A percentile compares a stretch with the other conserved stretches of the same genome.
Conservation (phyloP, 2,888 invertebrate genomes). For the Resseliella maxima region DNA sequence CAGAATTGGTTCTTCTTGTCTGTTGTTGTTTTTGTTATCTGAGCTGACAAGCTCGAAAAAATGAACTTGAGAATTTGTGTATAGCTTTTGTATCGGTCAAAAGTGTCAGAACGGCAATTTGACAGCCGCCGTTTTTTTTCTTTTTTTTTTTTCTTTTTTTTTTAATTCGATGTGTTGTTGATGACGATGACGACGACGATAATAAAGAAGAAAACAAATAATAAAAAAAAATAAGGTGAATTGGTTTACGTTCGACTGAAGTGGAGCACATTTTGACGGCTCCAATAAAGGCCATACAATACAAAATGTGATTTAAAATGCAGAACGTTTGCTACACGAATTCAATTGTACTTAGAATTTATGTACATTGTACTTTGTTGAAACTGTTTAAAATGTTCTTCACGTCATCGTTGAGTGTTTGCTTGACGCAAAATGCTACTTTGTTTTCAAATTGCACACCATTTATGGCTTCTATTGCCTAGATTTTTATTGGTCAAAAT, state of each 20-base stretch:
- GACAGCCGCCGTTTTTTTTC: background rate
- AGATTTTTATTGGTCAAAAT: background rate
- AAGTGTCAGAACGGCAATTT: constrained; percentile 13
- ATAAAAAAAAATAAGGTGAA: background rate
- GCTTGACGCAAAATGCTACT: constrained; percentile 3
- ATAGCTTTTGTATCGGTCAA: background rate
- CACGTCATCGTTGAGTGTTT: constrained; percentile 9
- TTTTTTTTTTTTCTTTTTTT: too few species aligned
- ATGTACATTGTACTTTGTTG: background rate
- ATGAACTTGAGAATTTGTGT: background rate
- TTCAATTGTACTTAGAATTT: constrained; percentile 2
- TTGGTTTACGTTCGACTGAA: constrained; percentile 23
- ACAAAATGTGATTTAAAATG: background rate
- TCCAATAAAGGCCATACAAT: background rate
- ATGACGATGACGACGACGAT: too few species aligned
- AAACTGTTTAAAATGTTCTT: background rate
- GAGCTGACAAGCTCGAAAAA: background rate
- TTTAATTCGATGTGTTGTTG: too few species aligned
- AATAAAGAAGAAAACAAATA: background rate
- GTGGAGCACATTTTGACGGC: background rate
- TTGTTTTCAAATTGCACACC: constrained; percentile 40
- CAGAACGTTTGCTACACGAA: background rate
- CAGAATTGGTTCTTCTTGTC: background rate
- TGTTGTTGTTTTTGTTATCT: background rate
- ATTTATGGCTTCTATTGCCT: background rate